Conservation (phyloP, 2,797 vertebrate genomes). For the Cheirogaleus major region DNA sequence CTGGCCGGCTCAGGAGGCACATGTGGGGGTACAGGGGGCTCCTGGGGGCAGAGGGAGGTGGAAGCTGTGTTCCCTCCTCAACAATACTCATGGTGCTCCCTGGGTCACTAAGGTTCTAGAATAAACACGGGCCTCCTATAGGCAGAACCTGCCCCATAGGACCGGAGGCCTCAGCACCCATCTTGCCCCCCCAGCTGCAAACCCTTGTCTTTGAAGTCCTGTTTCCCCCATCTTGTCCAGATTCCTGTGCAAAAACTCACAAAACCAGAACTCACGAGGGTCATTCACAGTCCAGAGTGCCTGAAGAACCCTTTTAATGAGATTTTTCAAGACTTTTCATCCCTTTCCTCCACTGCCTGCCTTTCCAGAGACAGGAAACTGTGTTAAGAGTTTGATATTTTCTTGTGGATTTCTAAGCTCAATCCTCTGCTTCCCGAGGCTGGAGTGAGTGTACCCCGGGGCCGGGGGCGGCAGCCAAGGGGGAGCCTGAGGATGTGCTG, state of each 20-base stretch:
- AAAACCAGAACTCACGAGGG: constrained; percentile 29
- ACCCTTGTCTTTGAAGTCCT: constrained; percentile 5
- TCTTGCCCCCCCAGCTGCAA: background rate
- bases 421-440: background rate
- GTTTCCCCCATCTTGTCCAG: background rate
- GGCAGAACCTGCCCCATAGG: background rate
- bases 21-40: background rate
- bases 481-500: too few relatives aligned
- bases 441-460: background rate
- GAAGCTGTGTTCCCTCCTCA: background rate
- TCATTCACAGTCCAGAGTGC: constrained; percentile 26
- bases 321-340: constrained; percentile 19
- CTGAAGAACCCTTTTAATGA: constrained; percentile 44
- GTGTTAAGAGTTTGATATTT: background rate
- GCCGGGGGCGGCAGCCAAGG: background rate
- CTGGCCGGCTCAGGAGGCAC: background rate
- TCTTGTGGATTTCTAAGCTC: background rate
- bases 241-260: constrained; percentile 53
- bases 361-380: constrained; percentile 50
- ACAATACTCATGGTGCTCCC: background rate
- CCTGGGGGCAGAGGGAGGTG: background rate
- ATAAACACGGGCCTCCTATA: background rate
- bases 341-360: background rate
- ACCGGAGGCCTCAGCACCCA: background rate
- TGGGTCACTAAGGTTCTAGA: background rate